Percentiles rank a stretch among this genome's conserved stretches.
These are phyloP conservation scores for Cosmopolites sordidus DNA, from an alignment of 2,888 invertebrate genomes.

Conservation along the genomic window DNA sequence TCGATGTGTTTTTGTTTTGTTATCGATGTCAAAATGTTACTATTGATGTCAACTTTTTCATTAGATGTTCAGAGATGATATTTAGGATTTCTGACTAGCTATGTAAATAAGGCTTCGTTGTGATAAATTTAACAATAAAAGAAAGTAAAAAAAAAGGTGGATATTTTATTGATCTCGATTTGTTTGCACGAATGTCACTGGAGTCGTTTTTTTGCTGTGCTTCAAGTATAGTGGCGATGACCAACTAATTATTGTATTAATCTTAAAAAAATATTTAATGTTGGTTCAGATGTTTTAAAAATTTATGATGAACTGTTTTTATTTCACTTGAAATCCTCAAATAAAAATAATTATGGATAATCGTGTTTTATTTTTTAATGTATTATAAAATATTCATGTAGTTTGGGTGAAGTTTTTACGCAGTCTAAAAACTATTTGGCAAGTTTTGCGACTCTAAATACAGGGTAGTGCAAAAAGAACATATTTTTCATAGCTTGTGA, in stretches of 20 bases:
- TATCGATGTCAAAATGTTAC: constrained; percentile 7
- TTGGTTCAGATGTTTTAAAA: constrained; percentile 29
- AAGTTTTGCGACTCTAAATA: no score
- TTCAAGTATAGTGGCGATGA: constrained; percentile 11
- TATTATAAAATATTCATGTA: no score
- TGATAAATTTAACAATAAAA: constrained; percentile 4
- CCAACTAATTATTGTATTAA: constrained; percentile 16
- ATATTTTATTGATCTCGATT: neutral
- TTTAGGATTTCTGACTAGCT: constrained; percentile 3
- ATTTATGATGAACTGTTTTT: constrained; percentile 24
- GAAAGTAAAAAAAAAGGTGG: no score
- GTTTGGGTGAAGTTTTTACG: no score
- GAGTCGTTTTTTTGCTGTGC: constrained; percentile 9
- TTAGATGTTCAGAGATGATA: constrained; percentile 8
- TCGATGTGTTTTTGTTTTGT: constrained; percentile 4
- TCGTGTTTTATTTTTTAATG: constrained; percentile 4
- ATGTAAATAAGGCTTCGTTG: constrained; percentile 16
- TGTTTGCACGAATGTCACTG: constrained; percentile 16
- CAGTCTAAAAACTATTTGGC: no score
- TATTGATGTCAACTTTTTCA: constrained; percentile 14
- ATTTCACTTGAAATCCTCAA: constrained; percentile 28
- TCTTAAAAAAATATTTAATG: constrained; percentile 11
- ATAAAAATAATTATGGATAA: constrained; percentile 14
- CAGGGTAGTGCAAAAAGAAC: no score
- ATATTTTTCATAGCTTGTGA: no score